These are phyloP conservation scores for Melanerpes formicivorus DNA, from an alignment of 2,113 vertebrate genomes.

Conservation along the genomic window DNA sequence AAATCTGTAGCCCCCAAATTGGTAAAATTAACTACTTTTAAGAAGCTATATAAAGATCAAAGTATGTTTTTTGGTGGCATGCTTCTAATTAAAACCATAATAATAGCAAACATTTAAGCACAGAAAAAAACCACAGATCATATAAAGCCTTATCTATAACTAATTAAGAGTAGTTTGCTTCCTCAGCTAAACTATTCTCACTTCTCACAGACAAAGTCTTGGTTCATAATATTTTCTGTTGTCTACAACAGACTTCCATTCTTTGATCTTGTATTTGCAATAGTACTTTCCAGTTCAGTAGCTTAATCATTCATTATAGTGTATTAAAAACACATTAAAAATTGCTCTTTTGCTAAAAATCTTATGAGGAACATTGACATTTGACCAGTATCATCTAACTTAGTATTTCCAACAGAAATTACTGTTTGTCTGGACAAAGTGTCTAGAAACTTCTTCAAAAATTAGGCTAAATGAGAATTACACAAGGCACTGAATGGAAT, in stretches of 20 bases:
- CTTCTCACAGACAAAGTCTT: neutral
- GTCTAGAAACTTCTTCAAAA: conserved; percentile 33
- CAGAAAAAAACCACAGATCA: neutral
- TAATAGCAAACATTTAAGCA: neutral
- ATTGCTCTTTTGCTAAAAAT: neutral
- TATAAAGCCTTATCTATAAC: neutral
- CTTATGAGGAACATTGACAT: conserved; percentile 11
- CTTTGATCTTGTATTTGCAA: conserved; percentile 6
- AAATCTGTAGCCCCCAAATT: neutral
- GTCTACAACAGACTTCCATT: neutral
- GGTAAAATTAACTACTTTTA: neutral
- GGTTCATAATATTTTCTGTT: neutral
- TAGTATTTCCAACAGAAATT: conserved; percentile 24
- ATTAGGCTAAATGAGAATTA: neutral
- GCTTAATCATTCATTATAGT: neutral
- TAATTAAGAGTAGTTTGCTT: neutral
- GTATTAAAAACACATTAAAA: conserved; percentile 32
- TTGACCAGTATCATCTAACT: conserved; percentile 24
- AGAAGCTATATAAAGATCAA: neutral
- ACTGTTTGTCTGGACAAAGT: conserved; percentile 4
- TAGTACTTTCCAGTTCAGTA: neutral
- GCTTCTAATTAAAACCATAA: neutral
- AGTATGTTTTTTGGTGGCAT: neutral
- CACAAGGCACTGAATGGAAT: neutral
- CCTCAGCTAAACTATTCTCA: neutral